Base-by-base conservation (phyloP, 2,888 invertebrate genomes). In the Hoplodrina ambigua region DNA sequence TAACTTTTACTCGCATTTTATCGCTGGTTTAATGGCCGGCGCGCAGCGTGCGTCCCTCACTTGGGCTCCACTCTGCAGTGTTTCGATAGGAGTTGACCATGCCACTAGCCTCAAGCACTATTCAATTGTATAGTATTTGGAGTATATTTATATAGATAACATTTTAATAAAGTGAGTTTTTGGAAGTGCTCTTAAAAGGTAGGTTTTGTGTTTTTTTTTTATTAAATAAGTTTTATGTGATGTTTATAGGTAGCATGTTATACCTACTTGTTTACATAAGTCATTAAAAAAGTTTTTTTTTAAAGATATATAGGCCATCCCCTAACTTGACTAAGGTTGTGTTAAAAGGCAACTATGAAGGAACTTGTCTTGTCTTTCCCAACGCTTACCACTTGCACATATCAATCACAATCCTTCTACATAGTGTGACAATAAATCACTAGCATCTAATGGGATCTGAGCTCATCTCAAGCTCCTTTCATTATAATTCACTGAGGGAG, bases 11-110 rank as follows among this genome's bases (percentile, higher is more conserved):
- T 66, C 30, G 49, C 8, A 52, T 72, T 68, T 73, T 76, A 83
- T 75, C 84, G 84, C 79, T 73, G 19, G 61, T 85, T 85, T 81
- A 69, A 79, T 73, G 75, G 75, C 69, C 54, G 49, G 1, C n/a
- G 17, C 46, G 67, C 33, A 37, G 82, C 82, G 79, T 78, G 49
- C 72, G 78, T 61, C 63, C 67, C 60, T 67, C 79, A 54, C 63
- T 63, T 67, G 79, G 82, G 44, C 79, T 61, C 73, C 46, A 62
- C 63, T n/a, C 33, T 69, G 72, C 85, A 85, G 85, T 85, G 64
- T 78, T 55, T 37, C 46, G 66, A 67, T 67, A 71, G 60, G 58
- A 75, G 73, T 71, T 81, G 86, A 64, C 76, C 81, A 76, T 81
- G 86, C 64, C 75, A 68, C 78, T 68, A 72, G 83, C 69, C 77